Conservation (phyloP, 1,140 invertebrate genomes). For the Cataglyphis hispanica region DNA sequence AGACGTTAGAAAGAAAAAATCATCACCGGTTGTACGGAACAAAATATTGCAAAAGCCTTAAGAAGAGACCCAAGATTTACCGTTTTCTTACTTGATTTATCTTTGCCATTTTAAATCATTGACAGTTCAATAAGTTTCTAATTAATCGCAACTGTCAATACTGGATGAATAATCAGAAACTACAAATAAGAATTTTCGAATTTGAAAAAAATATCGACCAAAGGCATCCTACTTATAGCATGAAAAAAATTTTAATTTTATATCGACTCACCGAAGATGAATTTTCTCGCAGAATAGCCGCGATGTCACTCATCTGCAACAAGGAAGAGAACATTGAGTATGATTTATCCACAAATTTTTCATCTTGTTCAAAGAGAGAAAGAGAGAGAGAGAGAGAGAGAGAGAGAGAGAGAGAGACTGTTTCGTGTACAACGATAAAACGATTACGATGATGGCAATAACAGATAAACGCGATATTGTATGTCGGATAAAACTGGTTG, state of each 20-base stretch:
- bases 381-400: no score
- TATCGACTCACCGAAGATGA: background rate
- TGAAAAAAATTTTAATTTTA: no score
- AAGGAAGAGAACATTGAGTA: background rate
- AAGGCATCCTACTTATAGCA: no score
- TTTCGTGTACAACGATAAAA: background rate
- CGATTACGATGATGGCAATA: background rate
- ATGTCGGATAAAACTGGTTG: background rate
- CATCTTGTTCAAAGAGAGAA: background rate
- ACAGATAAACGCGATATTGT: slow-evolving; percentile 2
- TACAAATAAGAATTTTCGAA: background rate
- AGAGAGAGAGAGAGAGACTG: background rate
- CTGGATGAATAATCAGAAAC: background rate
- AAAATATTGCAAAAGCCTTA: background rate
- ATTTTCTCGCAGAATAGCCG: background rate
- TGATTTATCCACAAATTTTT: background rate
- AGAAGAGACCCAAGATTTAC: background rate
- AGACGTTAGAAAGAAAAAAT: background rate
- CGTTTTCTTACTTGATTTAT: background rate
- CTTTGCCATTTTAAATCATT: no score
- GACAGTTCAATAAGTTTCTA: background rate
- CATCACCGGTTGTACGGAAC: background rate
- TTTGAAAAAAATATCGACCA: no score
- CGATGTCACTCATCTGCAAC: background rate
- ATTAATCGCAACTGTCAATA: background rate